phyloP scores from a whole-genome alignment of 2,888 invertebrate genomes.

The Rhingia campestris region DNA sequence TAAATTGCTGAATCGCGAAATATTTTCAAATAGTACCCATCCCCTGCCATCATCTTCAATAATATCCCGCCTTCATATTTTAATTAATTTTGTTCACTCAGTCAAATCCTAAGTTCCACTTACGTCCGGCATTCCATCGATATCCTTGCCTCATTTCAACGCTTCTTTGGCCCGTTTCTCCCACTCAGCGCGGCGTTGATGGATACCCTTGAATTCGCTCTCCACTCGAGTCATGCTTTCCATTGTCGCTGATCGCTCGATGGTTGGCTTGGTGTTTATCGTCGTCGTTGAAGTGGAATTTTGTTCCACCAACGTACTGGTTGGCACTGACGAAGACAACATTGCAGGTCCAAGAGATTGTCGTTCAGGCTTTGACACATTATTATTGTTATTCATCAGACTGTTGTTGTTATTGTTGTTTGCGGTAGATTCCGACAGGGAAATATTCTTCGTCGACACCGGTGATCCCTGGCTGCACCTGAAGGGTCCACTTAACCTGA shows the following conservation, averaged over 20 bases:
- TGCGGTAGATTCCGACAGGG: constrained; percentile 76
- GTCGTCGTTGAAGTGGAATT: constrained; percentile 62
- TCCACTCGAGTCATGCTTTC: constrained; percentile 60
- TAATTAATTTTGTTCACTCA: constrained; percentile 27
- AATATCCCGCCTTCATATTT: background rate
- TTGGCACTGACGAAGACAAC: constrained; percentile 66
- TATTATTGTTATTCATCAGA: constrained; percentile 72
- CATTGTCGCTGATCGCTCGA: constrained; percentile 80
- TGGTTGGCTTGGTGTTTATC: constrained; percentile 69
- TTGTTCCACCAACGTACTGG: constrained; percentile 64
- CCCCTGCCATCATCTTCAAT: background rate
- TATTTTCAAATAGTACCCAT: too few relatives aligned
- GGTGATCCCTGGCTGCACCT: constrained; percentile 52
- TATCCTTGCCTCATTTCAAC: constrained; percentile 77
- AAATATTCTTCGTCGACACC: constrained; percentile 53
- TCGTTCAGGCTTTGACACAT: constrained; percentile 76
- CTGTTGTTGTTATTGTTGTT: constrained; percentile 77
- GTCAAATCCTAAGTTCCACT: constrained; percentile 25
- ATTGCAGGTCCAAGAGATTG: constrained; percentile 72
- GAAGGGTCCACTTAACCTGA: constrained; percentile 77
- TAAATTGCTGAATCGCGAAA: too few relatives aligned
- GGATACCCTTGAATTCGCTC: constrained; percentile 87
- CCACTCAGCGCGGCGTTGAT: constrained; percentile 90
- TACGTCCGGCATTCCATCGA: background rate
- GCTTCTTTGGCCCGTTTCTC: constrained; percentile 89